Evolutionary conservation across 2,113 vertebrate genomes (phyloP), one percentile per base, ranked within the genome.

Genomic region (Falcunculus frontatus): DNA sequence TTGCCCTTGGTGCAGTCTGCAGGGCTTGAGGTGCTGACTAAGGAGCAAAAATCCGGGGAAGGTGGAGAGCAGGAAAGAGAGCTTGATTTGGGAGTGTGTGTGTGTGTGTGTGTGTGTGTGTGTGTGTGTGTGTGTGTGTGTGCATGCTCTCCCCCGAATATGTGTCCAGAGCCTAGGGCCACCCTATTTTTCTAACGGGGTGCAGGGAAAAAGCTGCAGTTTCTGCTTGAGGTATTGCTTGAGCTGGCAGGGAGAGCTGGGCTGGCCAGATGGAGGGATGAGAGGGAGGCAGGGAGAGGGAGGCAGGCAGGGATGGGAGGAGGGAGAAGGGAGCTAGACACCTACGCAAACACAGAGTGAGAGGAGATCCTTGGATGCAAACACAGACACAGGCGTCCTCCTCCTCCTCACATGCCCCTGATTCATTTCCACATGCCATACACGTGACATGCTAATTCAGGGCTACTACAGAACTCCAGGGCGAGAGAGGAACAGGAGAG

Each of bases 381-480:
- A 97, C 96, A 94, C 95, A 96, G 96, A 97, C 97, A 97, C 96
- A 88, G 94, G 95, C 95, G 77, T 96, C 96, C 91, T 94, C 96
- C 91, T 94, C 91, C 92, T 89, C 95, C 97, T 97, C 97, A 97
- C 97, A 97, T 97, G 97, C 97, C 96, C 96, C 94, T 95, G 97
- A 97, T 97, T 97, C 97, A 97, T 97, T 97, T 97, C 97, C 97
- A 97, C 97, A 97, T 97, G 97, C 96, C 96, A 85, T 95, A 92
- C 97, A 97, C 96, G 97, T 97, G 97, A 97, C 96, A 95, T 97
- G 97, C 96, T 97, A 97, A 97, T 97, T 97, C 95, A 70, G 94
- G 95, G 95, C 96, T 97, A 97, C 97, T 97, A 97, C 97, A 97
- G 93, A 95, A 95, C 97, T 97, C 96, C 95, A 70, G 95, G 93